These are phyloP conservation scores for Eptatretus burgeri DNA, from an alignment of 2,113 vertebrate genomes.

Conservation along the genomic window DNA sequence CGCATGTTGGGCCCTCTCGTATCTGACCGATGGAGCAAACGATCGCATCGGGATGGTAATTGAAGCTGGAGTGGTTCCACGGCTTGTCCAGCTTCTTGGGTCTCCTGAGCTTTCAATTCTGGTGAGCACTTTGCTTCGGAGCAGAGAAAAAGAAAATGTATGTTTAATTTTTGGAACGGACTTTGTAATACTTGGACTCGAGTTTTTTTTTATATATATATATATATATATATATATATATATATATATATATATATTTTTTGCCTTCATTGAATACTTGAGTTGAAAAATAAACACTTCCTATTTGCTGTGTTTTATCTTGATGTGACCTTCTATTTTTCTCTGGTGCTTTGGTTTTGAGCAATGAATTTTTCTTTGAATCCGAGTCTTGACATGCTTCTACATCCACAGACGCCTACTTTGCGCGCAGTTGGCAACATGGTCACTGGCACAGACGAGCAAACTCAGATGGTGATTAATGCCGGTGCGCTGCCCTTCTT, in stretches of 20 bases:
- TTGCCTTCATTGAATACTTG: too few relatives aligned
- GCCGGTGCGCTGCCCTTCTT: constrained; percentile 26
- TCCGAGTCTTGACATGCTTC: neutral
- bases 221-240: too few relatives aligned
- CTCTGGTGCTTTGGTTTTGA: too few relatives aligned
- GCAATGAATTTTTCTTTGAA: too few relatives aligned
- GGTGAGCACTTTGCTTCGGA: constrained; percentile 18
- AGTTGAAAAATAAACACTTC: too few relatives aligned
- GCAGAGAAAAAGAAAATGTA: too few relatives aligned
- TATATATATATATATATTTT: too few relatives aligned
- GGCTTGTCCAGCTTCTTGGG: constrained; percentile 39
- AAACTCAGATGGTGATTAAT: constrained; percentile 41
- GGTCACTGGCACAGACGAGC: constrained; percentile 45
- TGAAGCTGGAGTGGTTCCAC: constrained; percentile 37
- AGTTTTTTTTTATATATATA: too few relatives aligned
- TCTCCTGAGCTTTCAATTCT: constrained; percentile 36
- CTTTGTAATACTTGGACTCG: too few relatives aligned
- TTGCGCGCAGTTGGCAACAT: constrained; percentile 48
- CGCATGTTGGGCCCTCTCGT: constrained; percentile 64
- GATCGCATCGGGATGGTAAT: constrained; percentile 67
- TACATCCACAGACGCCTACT: constrained; percentile 29
- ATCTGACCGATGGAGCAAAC: constrained; percentile 53
- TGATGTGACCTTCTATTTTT: too few relatives aligned
- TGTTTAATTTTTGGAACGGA: too few relatives aligned
- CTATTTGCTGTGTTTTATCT: too few relatives aligned